Conservation (phyloP, 2,888 invertebrate species). For the Eledona agricola region DNA sequence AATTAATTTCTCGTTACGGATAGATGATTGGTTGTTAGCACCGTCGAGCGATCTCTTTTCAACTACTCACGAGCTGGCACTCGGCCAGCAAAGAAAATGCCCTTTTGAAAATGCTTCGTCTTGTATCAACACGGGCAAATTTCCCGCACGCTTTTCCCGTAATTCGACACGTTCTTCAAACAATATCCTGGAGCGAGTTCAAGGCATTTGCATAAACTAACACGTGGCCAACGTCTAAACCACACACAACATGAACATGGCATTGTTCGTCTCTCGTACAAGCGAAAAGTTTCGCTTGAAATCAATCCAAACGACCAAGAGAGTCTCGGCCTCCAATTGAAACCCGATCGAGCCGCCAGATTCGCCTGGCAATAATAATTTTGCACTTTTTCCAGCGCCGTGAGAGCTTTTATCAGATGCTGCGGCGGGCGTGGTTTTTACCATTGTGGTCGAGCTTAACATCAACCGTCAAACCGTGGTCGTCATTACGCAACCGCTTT, state of each 20-base stretch:
- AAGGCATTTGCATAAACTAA: constrained; percentile 34
- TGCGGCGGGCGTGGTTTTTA: constrained; percentile 15
- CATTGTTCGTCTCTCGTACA: constrained; percentile 3
- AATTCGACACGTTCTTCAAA: constrained; percentile 37
- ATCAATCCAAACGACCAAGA: neutral
- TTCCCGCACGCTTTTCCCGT: constrained; percentile 5
- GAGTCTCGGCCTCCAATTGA: constrained; percentile 21
- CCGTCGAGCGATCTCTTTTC: constrained; percentile 9
- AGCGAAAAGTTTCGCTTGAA: neutral
- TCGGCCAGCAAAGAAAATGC: constrained; percentile 16
- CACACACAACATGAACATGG: too few relatives aligned
- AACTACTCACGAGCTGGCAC: constrained; percentile 15
- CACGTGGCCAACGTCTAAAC: constrained; percentile 36
- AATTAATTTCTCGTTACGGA: constrained; percentile 22
- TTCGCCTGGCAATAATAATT: constrained; percentile 16
- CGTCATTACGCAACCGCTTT: too few relatives aligned
- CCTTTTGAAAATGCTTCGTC: constrained; percentile 1
- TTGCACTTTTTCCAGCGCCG: constrained; percentile 5
- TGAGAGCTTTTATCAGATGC: constrained; percentile 17
- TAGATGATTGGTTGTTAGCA: constrained; percentile 20
- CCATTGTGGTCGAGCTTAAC: constrained; percentile 22
- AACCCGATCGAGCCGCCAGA: constrained; percentile 9
- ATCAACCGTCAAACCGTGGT: constrained; percentile 9
- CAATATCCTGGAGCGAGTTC: constrained; percentile 38
- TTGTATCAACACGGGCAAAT: too few relatives aligned